Evolutionary conservation across 2,113 vertebrate species (phyloP), one percentile per base, ranked within the genome.

Genomic region (Channa argus): DNA sequence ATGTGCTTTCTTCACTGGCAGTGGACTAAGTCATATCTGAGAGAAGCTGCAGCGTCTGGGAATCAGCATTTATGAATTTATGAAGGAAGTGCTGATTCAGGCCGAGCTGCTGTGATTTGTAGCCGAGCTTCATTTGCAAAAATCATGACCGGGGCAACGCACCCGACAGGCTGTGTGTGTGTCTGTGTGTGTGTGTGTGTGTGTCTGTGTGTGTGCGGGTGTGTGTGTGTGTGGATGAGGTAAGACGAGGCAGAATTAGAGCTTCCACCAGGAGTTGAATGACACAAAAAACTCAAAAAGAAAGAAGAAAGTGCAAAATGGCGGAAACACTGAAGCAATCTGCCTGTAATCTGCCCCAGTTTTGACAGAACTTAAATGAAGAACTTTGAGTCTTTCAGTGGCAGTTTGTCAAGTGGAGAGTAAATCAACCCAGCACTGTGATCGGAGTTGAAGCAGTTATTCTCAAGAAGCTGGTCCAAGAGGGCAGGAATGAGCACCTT

Each of bases 51-150:
- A 71, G 77, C 65, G 70, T 71, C 70, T 82, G 84, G 74, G 83
- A 91, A 89, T 87, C 81, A 87, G 77, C 74, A 56, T 78, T 79
- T 82, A 77, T 85, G 80, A 85, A 80, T 78, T 79, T 82, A 77
- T 85, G 80, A 85, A 80, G 67, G 85, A 88, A 75, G 82, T 91
- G 91, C 89, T 92, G 92, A 92, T 89, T 92, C 89, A 91, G 88
- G 72, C 36, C 44, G 9, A 64, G 71, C 47, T 8, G 56, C 58
- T 12, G 52, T 89, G 90, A 92, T 92, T 92, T 92, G 80, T 83
- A 86, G 79, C 73, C 59, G 41, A 60, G 69, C 89, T 88, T 90
- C 78, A 89, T 91, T 92, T 89, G 87, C 78, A 88, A 92, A 86
- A 89, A 86, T 88, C 87, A 85, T 89, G 79, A 92, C 75, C 50